phyloP scores from a whole-genome alignment of 2,888 invertebrate species.

The Thyatira batis region DNA sequence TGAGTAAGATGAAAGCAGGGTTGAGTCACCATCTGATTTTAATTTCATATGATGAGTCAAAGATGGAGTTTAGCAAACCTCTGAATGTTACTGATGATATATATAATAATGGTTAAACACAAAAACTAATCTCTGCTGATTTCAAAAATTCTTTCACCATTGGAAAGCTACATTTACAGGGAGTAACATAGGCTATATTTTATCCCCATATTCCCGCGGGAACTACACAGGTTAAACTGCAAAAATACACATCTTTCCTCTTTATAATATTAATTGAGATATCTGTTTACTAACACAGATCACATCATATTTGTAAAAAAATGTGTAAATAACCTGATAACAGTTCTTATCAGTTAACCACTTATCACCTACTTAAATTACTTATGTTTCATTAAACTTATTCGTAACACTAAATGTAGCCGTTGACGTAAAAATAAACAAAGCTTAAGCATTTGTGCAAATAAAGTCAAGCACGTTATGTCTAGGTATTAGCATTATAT shows the following conservation, averaged over 20 bases:
- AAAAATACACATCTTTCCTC: too few species aligned
- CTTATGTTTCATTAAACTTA: neutral
- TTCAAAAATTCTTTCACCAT: too few species aligned
- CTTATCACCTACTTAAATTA: neutral
- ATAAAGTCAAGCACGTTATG: neutral
- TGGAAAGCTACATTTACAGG: too few species aligned
- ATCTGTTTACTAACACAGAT: neutral
- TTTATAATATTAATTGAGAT: too few species aligned
- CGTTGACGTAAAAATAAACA: neutral
- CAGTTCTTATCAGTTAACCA: neutral
- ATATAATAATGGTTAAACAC: neutral
- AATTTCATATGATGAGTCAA: neutral
- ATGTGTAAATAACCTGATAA: neutral
- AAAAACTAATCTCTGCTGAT: too few species aligned
- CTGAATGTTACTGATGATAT: neutral
- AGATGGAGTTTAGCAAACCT: neutral
- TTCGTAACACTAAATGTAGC: neutral
- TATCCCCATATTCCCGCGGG: too few species aligned
- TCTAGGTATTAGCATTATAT: neutral
- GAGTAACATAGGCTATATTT: too few species aligned
- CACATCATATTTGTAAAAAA: neutral
- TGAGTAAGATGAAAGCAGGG: conserved; percentile 17
- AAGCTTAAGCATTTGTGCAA: neutral
- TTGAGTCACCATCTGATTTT: conserved; percentile 19
- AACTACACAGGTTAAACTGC: too few species aligned